Evolutionary conservation across 2,888 invertebrate species (phyloP), one percentile per base, ranked within the genome.

Genomic region (Lithodes maja): DNA sequence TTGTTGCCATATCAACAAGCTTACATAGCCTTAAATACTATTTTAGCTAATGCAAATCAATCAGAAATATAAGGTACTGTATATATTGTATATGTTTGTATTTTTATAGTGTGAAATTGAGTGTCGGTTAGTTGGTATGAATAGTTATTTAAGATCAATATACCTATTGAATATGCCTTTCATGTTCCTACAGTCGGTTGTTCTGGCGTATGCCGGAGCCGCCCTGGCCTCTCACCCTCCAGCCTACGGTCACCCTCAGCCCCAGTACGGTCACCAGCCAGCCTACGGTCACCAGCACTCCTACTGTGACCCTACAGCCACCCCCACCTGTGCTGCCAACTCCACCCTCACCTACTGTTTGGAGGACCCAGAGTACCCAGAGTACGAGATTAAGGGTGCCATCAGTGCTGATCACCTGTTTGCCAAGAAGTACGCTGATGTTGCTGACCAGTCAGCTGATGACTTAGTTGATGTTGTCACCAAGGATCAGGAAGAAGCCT

Each of bases 261-360:
- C 89, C 49, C 79, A 55, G 15, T 81, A 75, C 54, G 12, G 83
- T 88, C 71, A 7, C 52, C 85, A 83, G 17, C 85, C 82, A n/a
- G 12, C 83, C 69, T 85, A 87, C 82, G 83, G 79, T 9, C 90
- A 84, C 71, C 86, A 75, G 15, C 92, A 92, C 33, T 71, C 71
- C 49, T 92, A 93, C 90, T 92, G 93, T 83, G 92, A 92, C 87
- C 92, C 92, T 52, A 92, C 87, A n/a, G 89, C 77, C 92, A 93
- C 86, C 77, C 90, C 9, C 17, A 92, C 92, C 83, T 92, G 92
- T 7, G 92, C 92, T 55, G 83, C 85, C 49, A 92, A 92, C 89
- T 83, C 90, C 80, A 91, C 91, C n/a, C 80, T 90, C 78, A 83
- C 86, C 69, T 92, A 89, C 91, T 93, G 93, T 89, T 69, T 92